Conservation (phyloP, 2,797 vertebrate genomes). For the Amazona ochrocephala region DNA sequence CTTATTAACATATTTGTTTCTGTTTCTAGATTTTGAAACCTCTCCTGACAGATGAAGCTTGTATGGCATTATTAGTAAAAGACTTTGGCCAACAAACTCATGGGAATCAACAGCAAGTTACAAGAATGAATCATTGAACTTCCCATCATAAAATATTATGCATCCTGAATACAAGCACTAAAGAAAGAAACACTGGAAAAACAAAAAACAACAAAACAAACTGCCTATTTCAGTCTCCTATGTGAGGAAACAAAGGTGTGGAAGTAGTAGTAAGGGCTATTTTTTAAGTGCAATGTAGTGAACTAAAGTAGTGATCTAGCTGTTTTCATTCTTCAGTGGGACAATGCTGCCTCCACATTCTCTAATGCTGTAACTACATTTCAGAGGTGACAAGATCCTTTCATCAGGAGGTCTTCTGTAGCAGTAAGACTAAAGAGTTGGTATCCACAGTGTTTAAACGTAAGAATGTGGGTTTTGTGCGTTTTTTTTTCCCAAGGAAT, state of each 20-base stretch:
- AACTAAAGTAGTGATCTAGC: background rate
- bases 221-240: background rate
- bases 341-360: slow-evolving; percentile 59
- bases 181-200: background rate
- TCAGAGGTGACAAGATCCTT: slow-evolving; percentile 1
- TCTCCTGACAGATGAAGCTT: background rate
- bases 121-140: background rate
- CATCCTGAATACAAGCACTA: background rate
- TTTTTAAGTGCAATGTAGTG: background rate
- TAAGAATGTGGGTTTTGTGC: background rate
- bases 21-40: slow-evolving; percentile 30
- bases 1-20: slow-evolving; percentile 35
- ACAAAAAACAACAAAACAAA: background rate
- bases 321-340: slow-evolving; percentile 4
- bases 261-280: background rate
- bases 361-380: slow-evolving; percentile 26
- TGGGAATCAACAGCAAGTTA: background rate
- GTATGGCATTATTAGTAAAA: background rate
- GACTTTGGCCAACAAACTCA: background rate
- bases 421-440: background rate
- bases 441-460: background rate
- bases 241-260: background rate
- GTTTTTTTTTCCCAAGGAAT: background rate
- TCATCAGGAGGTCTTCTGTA: background rate
- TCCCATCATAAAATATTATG: background rate